Percentiles rank a stretch among this genome's conserved stretches.
phyloP scores from a whole-genome alignment of 1,140 invertebrate genomes.

The Ericerus pela region DNA sequence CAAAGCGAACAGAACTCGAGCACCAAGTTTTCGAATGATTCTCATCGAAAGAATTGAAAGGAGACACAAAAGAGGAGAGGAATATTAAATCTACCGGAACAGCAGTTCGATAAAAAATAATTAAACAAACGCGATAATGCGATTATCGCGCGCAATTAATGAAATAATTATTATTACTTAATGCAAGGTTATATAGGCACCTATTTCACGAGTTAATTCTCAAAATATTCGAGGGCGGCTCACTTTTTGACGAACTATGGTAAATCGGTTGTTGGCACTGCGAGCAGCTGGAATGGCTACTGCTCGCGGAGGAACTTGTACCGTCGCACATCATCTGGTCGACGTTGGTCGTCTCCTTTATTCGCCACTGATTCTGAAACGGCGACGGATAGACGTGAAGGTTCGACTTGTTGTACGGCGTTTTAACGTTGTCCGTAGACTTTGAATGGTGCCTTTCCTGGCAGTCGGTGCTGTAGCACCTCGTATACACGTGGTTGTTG shows the following conservation, averaged over 20 bases:
- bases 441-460: not conserved
- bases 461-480: not conserved
- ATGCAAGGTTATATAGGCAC: no score
- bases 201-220: not conserved
- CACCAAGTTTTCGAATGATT: no score
- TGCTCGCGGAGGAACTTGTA: not conserved
- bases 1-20: no score
- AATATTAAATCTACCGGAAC: no score
- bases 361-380: not conserved
- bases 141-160: no score
- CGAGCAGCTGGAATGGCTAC: not conserved
- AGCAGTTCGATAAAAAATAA: no score
- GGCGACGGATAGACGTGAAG: not conserved
- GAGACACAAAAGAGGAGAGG: no score
- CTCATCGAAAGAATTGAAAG: no score
- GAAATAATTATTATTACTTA: no score
- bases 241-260: not conserved
- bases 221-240: not conserved
- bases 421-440: no score
- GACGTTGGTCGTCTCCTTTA: not conserved
- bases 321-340: not conserved
- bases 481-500: not conserved
- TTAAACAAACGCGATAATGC: no score
- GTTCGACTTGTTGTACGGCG: not conserved
- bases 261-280: not conserved